phyloP scores from a whole-genome alignment of 2,888 invertebrate genomes.

The Drosophila anomalipes region DNA sequence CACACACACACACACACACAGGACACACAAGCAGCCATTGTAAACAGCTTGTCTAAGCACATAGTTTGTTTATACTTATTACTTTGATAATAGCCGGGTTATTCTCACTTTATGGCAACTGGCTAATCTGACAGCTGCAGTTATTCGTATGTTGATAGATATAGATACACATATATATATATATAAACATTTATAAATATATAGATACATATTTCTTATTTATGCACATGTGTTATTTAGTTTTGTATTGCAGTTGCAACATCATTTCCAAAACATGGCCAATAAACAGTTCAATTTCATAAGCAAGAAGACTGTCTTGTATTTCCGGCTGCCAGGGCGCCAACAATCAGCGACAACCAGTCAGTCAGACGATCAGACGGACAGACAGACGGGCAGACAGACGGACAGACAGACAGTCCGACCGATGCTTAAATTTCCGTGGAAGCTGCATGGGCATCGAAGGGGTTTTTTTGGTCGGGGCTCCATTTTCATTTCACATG shows the following conservation, averaged over 20 bases:
- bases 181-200: not conserved
- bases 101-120: conserved; percentile 13
- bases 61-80: conserved; percentile 77
- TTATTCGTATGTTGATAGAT: conserved; percentile 9
- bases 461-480: conserved; percentile 9
- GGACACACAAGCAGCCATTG: conserved; percentile 34
- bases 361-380: conserved; percentile 6
- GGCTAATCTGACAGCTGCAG: conserved; percentile 38
- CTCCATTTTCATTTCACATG: conserved; percentile 70
- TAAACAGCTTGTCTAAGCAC: conserved; percentile 70
- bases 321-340: conserved; percentile 72
- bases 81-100: conserved; percentile 66
- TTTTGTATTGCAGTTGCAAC: conserved; percentile 25
- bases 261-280: conserved; percentile 47
- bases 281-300: conserved; percentile 60
- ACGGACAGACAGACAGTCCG: not conserved
- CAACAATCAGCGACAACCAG: conserved; percentile 33
- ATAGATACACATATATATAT: not conserved
- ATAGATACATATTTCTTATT: not conserved
- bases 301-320: conserved; percentile 62
- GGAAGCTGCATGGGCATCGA: conserved; percentile 20
- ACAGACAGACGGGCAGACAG: not conserved
- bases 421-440: conserved; percentile 25
- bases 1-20: not conserved
- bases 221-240: not conserved